Base-by-base conservation (phyloP, 2,888 invertebrate species). In the Anarsia innoxiella region DNA sequence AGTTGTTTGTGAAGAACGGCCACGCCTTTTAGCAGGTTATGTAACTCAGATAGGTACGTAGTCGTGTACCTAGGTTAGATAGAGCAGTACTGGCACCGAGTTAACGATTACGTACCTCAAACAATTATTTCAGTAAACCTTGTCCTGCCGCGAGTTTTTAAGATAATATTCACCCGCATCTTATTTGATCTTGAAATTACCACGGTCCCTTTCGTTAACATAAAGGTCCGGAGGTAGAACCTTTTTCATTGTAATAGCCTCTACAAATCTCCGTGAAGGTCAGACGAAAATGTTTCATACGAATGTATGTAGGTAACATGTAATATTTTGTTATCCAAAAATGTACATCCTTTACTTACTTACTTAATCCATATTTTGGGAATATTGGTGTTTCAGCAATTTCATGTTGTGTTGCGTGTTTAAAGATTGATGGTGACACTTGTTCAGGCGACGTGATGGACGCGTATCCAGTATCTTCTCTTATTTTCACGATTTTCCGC, bases 191-290 rank as follows among this genome's bases (percentile, higher is more conserved):
- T 16, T 10, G 37, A 32, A 37, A 38, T 32, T 38, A 38, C 13
- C 19, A 23, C 32, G 3, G 5, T 25, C n/a, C 23, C 25, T 13
- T 30, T 12, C 12, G 15, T 30, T 30, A 30, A 30, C 31, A 19
- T n/a, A 11, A 19, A 23, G 12, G 39, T 38, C 39, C 26, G 23
- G 26, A 12, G 30, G 39, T 9, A 34, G 29, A 40, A 28, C 37
- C 44, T 45, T 46, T 44, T 48, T 42, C 49, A 41, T 44, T 37
- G 40, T 46, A 52, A 49, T 46, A 40, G 43, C 41, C 34, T 36
- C 44, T 42, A 49, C 40, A 53, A 49, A 53, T 49, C 46, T 47
- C 49, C 44, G 34, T 19, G 33, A 45, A 50, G 49, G 47, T 41
- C 37, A 38, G 15, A 23, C 15, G 34, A 40, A 26, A 27, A 37